Percentiles rank a stretch among this genome's conserved stretches.
Evolutionary conservation across 2,113 vertebrate species (phyloP).

Genomic region (Gulo gulo): DNA sequence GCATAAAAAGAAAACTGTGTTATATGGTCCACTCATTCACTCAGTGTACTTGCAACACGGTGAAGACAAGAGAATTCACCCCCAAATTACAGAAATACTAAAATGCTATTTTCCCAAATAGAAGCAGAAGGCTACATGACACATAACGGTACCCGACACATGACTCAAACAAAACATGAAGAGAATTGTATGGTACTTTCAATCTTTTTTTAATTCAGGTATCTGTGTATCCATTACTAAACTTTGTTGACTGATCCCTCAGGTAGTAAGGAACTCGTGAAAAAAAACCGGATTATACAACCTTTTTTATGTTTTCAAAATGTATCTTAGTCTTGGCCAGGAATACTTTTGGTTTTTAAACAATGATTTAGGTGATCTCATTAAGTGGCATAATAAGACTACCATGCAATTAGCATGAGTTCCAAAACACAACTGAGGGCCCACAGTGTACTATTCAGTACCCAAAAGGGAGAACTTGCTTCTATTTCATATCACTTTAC

Average conservation of each 20-base stretch:
- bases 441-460: neutral
- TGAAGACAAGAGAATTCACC: neutral
- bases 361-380: neutral
- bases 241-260: conserved; percentile 17
- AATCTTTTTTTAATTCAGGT: conserved; percentile 32
- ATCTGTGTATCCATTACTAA: neutral
- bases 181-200: neutral
- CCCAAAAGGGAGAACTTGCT: neutral
- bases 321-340: neutral
- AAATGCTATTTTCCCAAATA: neutral
- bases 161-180: neutral
- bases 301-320: neutral
- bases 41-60: neutral
- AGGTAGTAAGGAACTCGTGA: neutral
- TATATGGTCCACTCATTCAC: neutral
- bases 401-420: neutral
- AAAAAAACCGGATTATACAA: conserved; percentile 5
- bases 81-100: neutral
- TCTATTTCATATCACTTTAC: neutral
- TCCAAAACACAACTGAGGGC: neutral
- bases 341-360: neutral
- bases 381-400: neutral
- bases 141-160: neutral
- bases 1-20: neutral
- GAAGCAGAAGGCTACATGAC: neutral